Evolutionary conservation across 2,797 vertebrate species (phyloP).

Genomic region (Acanthopagrus latus): DNA sequence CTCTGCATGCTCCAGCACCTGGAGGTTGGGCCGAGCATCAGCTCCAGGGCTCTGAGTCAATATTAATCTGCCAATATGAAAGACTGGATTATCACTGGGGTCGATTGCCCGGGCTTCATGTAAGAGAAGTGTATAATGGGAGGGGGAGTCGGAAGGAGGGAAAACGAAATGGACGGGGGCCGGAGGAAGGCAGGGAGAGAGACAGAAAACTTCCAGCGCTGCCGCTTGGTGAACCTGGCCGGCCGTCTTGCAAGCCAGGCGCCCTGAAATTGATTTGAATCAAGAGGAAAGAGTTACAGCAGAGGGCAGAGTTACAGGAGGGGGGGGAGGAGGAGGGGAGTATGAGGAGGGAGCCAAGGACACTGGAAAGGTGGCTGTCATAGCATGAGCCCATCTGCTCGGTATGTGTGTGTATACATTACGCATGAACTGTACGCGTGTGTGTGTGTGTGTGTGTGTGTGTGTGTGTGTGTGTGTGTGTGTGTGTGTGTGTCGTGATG

Average conservation of each 20-base stretch:
- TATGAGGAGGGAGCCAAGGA: conserved; percentile 62
- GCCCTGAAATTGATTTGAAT: conserved; percentile 69
- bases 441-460: conserved; percentile 8
- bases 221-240: conserved; percentile 39
- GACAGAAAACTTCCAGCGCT: conserved; percentile 48
- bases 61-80: conserved; percentile 80
- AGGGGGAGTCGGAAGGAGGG: conserved; percentile 29
- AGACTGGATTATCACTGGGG: conserved; percentile 75
- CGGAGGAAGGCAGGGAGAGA: conserved; percentile 11
- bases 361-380: conserved; percentile 60
- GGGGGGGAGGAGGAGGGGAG: neutral
- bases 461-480: conserved; percentile 5
- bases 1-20: conserved; percentile 61
- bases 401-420: conserved; percentile 28
- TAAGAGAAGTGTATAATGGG: conserved; percentile 56
- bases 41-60: conserved; percentile 69
- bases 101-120: conserved; percentile 60
- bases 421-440: neutral
- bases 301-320: conserved; percentile 48
- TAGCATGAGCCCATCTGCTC: conserved; percentile 60
- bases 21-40: conserved; percentile 62
- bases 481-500: conserved; percentile 2
- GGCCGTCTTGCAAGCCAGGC: conserved; percentile 45
- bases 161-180: conserved; percentile 30
- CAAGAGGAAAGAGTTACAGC: conserved; percentile 50